Base-by-base conservation (phyloP, 2,888 invertebrate genomes). In the Aphidius colemani region DNA sequence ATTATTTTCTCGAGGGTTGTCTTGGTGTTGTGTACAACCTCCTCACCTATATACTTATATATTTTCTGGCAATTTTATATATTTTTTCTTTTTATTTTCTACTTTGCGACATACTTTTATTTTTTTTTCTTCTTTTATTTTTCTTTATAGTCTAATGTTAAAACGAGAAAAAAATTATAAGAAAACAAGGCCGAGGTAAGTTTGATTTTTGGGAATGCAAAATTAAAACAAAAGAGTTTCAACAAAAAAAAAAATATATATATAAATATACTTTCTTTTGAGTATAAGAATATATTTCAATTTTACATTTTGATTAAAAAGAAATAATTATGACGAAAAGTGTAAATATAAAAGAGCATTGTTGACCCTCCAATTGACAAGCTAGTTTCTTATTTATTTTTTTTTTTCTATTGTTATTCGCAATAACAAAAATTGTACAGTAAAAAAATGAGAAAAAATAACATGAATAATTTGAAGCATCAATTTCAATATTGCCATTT, bases 1-100 rank as follows among this genome's bases (percentile, higher is more conserved):
- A 75, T 78, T 77, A 77, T 76, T 75, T 74, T 72, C 69, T 69
- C 66, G 62, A 70, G 73, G 68, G 71, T 68, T 66, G 70, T 49
- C 7, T 58, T 44, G 45, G 46, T 13, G 49, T 64, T 39, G 7
- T 48, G 59, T 46, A 60, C 55, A 56, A 64, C 53, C 63, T 53
- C 57, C 11, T 49, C 13, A 30, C 44, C 40, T 44, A 43, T 11
- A 48, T 4, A n/a, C n/a, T n/a, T n/a, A 4, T 30, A 30, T 30
- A 13, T 18, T 43, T 13, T 43, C 55, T 11, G 8, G 53, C 40
- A 40, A 48, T n/a, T 8, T 50, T 43, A 44, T 43, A 41, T 55
- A 13, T 55, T 41, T 18, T 11, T 18, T 44, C 43, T 30, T 18
- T 55, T 13, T 44, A 55, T 55, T 55, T 55, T 55, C 55, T 43